Conservation (phyloP, 92 coral and sea anemone species). For the Bergia puertoricense region DNA sequence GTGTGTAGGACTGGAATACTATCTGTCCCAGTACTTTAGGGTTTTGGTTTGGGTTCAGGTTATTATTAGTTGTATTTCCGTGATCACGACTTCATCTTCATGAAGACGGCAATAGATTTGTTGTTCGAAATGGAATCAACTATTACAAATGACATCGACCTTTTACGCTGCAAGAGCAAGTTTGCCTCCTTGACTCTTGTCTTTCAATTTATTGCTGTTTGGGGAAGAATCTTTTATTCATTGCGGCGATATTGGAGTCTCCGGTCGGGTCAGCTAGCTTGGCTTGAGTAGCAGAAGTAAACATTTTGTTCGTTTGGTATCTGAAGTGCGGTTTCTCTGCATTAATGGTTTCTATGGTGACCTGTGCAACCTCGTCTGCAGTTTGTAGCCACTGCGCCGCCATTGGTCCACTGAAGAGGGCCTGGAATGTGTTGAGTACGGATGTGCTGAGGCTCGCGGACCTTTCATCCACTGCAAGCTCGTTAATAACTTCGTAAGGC, state of each 20-base stretch:
- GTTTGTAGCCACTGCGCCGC: constrained; percentile 49
- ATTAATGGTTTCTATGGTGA: constrained; percentile 63
- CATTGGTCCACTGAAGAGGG: constrained; percentile 52
- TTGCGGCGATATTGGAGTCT: constrained; percentile 56
- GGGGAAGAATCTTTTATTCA: constrained; percentile 64
- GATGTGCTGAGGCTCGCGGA: constrained; percentile 70
- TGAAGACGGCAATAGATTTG: no score
- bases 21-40: no score
- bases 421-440: constrained; percentile 45
- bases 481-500: constrained; percentile 28
- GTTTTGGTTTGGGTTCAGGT: no score
- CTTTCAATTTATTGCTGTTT: not conserved
- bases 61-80: no score
- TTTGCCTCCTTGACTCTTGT: not conserved
- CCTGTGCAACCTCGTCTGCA: constrained; percentile 84
- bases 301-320: constrained; percentile 80
- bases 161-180: no score
- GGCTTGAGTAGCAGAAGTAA: constrained; percentile 50
- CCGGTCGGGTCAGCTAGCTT: constrained; percentile 88
- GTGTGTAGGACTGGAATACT: no score
- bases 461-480: constrained; percentile 64
- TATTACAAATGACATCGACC: no score
- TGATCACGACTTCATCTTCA: no score
- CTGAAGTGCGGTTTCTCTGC: constrained; percentile 88
- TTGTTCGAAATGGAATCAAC: no score